phyloP scores from a whole-genome alignment of 2,888 invertebrate species.

The Andrena flavipes region DNA sequence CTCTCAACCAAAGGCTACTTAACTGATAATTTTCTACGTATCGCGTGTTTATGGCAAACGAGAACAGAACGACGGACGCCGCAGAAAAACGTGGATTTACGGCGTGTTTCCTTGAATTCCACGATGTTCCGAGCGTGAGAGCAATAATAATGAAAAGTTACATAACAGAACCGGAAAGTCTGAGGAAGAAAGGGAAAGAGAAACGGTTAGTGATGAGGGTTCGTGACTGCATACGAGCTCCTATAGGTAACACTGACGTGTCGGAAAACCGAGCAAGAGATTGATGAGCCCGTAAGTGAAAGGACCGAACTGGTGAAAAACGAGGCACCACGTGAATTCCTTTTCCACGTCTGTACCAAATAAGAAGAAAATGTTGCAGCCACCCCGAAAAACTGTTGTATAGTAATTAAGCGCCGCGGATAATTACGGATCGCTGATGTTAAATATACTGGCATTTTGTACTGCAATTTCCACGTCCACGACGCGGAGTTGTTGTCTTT shows the following conservation, averaged over 20 bases:
- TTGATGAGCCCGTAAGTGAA: conserved; percentile 73
- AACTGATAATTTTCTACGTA: conserved; percentile 3
- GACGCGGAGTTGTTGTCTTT: background rate
- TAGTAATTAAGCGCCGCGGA: conserved; percentile 63
- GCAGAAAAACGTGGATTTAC: conserved; percentile 23
- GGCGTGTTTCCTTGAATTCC: conserved; percentile 30
- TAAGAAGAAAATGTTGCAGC: conserved; percentile 51
- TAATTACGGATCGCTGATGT: conserved; percentile 60
- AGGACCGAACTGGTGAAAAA: conserved; percentile 62
- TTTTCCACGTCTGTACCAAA: conserved; percentile 36
- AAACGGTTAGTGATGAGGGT: conserved; percentile 61
- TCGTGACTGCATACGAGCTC: conserved; percentile 46
- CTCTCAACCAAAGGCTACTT: background rate
- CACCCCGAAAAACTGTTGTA: conserved; percentile 55
- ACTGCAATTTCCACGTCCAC: background rate
- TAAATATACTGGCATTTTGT: conserved; percentile 19
- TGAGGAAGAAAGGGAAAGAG: conserved; percentile 52
- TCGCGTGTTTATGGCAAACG: background rate
- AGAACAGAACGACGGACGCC: background rate
- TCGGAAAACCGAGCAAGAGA: conserved; percentile 65
- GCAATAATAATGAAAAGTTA: conserved; percentile 67
- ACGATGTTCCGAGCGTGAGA: conserved; percentile 35
- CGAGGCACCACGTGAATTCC: conserved; percentile 64
- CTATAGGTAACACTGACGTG: conserved; percentile 48
- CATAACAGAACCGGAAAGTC: conserved; percentile 58